Base-by-base conservation (phyloP, 2,113 vertebrate species). In the Sitta europaea region DNA sequence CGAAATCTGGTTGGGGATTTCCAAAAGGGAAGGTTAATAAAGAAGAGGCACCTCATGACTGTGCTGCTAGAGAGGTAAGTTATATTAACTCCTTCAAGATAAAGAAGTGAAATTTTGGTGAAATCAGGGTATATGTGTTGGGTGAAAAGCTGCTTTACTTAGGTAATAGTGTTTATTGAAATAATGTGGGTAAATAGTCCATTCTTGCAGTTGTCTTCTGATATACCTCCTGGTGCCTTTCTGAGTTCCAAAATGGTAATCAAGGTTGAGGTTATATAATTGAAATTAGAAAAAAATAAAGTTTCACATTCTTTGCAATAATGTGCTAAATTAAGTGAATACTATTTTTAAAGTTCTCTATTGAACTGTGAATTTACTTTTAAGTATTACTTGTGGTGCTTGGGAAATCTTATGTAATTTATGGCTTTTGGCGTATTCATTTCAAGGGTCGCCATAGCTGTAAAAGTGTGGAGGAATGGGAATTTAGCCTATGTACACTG, bases 11-110 rank as follows among this genome's bases (percentile, higher is more conserved):
- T 57, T 99, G 99, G 99, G 99, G 99, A 67, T 99, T 99, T 98
- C 99, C 99, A 51, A 99, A 99, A 96, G 99, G 99, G 38, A 99
- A 99, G 96, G 99, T 99, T 48, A 99, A 99, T 83, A 99, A 99
- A 97, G 99, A 99, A 66, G 99, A 99, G 85, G 99, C 99, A 28
- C 99, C 99, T 59, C 99, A 99, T 76, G 99, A 99, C 84, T 99
- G 99, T 95, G 99, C 99, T 61, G 99, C 99, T 77, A 98, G 99
- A 96, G 99, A 99, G 97, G 99, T 99, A 88, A 98, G 97, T 90
- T 53, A 16, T n/a, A 12, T 70, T 53, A 23, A 31, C 27, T 58
- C 17, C 10, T 47, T 74, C 48, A 67, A 87, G 14, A 33, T 80
- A 42, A 58, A 88, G 5, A 90, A 65, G 19, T 24, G 1, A 68